Evolutionary conservation across 2,888 invertebrate species (phyloP).

Genomic region (Abrostola triplasia): DNA sequence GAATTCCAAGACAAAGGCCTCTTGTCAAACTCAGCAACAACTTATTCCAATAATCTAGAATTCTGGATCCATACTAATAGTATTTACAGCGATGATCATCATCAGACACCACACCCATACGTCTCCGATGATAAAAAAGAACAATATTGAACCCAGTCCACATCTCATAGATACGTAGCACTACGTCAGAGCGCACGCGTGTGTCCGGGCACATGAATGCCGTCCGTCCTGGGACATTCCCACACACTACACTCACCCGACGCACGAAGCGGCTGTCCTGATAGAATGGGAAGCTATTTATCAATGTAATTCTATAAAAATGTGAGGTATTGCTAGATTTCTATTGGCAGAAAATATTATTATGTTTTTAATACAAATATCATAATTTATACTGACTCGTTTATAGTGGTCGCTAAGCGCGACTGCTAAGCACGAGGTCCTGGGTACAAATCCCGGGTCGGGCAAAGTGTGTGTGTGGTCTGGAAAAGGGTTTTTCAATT

Average conservation of each 20-base stretch:
- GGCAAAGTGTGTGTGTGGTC: no score
- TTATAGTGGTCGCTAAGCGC: no score
- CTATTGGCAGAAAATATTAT: neutral
- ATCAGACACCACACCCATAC: no score
- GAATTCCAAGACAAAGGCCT: no score
- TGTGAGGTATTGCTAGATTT: neutral
- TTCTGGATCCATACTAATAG: no score
- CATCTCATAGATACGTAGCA: conserved; percentile 60
- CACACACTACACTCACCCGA: conserved; percentile 40
- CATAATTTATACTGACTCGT: no score
- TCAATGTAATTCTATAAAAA: conserved; percentile 24
- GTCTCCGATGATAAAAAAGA: neutral
- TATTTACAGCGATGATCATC: no score
- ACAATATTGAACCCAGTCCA: neutral
- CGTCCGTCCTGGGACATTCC: conserved; percentile 72
- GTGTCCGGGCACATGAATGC: conserved; percentile 79
- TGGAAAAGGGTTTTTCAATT: no score
- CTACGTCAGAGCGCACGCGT: conserved; percentile 77
- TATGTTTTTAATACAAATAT: neutral
- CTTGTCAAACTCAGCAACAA: no score
- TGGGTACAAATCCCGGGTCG: no score
- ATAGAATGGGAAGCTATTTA: conserved; percentile 38
- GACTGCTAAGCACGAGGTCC: no score
- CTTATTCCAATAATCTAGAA: no score
- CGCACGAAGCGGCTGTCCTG: conserved; percentile 35